These are phyloP conservation scores for Dolichomitus sp. DNA, from an alignment of 2,888 invertebrate species.

Conservation along the genomic window DNA sequence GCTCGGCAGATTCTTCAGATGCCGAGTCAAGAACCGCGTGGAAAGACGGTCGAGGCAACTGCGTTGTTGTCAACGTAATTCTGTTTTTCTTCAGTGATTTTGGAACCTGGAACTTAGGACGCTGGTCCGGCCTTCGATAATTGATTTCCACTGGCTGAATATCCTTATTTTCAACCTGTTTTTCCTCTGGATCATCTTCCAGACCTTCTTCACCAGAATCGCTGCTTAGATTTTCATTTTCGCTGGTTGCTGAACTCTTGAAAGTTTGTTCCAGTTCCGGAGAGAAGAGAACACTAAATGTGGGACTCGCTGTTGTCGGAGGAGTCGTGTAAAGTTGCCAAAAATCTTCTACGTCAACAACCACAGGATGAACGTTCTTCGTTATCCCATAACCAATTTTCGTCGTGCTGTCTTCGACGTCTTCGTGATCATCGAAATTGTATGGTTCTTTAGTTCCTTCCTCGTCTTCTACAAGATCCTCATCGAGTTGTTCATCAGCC, in stretches of 20 bases:
- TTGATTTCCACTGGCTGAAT: conserved; percentile 27
- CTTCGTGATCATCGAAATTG: conserved; percentile 28
- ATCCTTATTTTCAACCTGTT: conserved; percentile 6
- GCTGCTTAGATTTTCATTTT: background rate
- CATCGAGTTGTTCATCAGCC: conserved; percentile 34
- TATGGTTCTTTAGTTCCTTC: background rate
- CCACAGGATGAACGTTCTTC: conserved; percentile 16
- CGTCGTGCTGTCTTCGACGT: conserved; percentile 37
- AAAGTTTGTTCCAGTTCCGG: conserved; percentile 29
- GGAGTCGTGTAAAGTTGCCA: conserved; percentile 74
- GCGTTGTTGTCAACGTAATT: conserved; percentile 38
- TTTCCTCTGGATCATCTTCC: background rate
- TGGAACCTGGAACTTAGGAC: conserved; percentile 70
- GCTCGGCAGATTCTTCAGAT: conserved; percentile 70
- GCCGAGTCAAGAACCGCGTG: conserved; percentile 66
- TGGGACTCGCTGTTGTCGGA: conserved; percentile 42
- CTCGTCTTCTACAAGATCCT: conserved; percentile 15
- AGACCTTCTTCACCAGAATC: background rate
- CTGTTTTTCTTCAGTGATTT: conserved; percentile 59
- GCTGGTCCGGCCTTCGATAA: conserved; percentile 64
- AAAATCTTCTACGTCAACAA: conserved; percentile 68
- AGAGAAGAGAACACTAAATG: conserved; percentile 14
- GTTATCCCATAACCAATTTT: conserved; percentile 24
- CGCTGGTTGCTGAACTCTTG: background rate
- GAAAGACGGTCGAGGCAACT: conserved; percentile 32